Evolutionary conservation across 1,140 invertebrate genomes (phyloP).

Genomic region (Drosophila tristis): DNA sequence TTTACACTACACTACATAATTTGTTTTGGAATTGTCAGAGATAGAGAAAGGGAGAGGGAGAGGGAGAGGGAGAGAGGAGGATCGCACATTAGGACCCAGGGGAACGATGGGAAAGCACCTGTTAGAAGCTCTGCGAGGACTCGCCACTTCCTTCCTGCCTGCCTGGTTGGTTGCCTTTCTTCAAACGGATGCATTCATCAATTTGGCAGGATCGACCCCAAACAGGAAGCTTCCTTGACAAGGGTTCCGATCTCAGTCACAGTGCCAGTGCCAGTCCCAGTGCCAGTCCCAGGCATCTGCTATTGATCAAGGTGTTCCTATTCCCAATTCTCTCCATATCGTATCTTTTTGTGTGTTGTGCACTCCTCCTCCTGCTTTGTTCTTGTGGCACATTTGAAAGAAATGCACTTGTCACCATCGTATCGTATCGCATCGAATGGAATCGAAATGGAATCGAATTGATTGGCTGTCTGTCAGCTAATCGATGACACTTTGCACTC

Average conservation of each 20-base stretch:
- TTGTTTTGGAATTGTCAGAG: slow-evolving; percentile 19
- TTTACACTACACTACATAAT: slow-evolving; percentile 68
- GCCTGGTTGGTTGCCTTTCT: slow-evolving; percentile 9
- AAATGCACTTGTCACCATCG: slow-evolving; percentile 64
- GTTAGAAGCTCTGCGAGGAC: slow-evolving; percentile 46
- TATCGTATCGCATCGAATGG: no score
- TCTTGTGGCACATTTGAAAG: slow-evolving; percentile 46
- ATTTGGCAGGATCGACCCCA: slow-evolving; percentile 63
- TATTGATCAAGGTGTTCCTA: slow-evolving; percentile 34
- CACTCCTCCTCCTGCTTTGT: not conserved
- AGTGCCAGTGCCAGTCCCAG: not conserved
- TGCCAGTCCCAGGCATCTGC: slow-evolving; percentile 54
- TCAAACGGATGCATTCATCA: slow-evolving; percentile 83
- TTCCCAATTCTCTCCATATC: slow-evolving; percentile 6
- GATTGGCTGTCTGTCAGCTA: slow-evolving; percentile 79
- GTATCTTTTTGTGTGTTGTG: slow-evolving; percentile 19
- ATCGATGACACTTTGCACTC: slow-evolving; percentile 66
- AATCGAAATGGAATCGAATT: slow-evolving; percentile 37
- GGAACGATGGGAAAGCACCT: slow-evolving; percentile 46
- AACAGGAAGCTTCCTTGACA: slow-evolving; percentile 55
- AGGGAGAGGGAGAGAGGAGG: slow-evolving; percentile 20
- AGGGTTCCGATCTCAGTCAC: not conserved
- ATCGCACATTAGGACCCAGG: slow-evolving; percentile 69
- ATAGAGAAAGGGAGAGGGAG: slow-evolving; percentile 13
- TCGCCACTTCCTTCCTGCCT: slow-evolving; percentile 55